Conservation (phyloP, 2,113 vertebrate genomes). For the Girardinichthys multiradiatus region DNA sequence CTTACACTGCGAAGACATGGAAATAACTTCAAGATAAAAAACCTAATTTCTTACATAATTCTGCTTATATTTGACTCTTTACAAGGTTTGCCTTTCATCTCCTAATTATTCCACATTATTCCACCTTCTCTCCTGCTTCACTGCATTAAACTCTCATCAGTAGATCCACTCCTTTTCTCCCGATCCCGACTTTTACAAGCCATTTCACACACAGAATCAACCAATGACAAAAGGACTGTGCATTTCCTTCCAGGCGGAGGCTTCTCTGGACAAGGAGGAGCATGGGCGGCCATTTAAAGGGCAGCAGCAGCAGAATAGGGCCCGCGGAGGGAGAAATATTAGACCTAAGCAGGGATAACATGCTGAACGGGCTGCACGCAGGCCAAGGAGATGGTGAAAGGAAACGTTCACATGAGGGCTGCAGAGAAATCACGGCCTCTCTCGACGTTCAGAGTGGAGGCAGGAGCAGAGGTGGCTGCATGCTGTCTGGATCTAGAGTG, state of each 20-base stretch:
- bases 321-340: conserved; percentile 43
- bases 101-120: conserved; percentile 29
- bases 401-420: conserved; percentile 10
- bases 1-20: background rate
- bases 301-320: conserved; percentile 42
- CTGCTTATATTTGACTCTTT: conserved; percentile 13
- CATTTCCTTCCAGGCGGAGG: conserved; percentile 20
- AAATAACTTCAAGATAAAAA: background rate
- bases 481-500: conserved; percentile 53
- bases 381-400: conserved; percentile 20
- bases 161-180: conserved; percentile 3
- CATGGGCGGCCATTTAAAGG: conserved; percentile 50
- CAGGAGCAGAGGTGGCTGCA: conserved; percentile 40
- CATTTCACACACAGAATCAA: conserved; percentile 28
- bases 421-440: conserved; percentile 8
- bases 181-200: conserved; percentile 34
- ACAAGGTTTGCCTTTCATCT: background rate
- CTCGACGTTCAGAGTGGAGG: conserved; percentile 24
- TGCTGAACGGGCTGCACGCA: conserved; percentile 18
- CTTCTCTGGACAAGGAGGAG: conserved; percentile 51
- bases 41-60: background rate
- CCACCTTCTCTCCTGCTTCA: conserved; percentile 47
- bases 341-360: conserved; percentile 48
- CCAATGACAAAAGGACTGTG: conserved; percentile 28
- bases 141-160: conserved; percentile 72